A percentile compares a stretch with the other conserved stretches of the same genome.
phyloP scores from a whole-genome alignment of 2,888 invertebrate genomes.

The Zygothrica quintamaculata region DNA sequence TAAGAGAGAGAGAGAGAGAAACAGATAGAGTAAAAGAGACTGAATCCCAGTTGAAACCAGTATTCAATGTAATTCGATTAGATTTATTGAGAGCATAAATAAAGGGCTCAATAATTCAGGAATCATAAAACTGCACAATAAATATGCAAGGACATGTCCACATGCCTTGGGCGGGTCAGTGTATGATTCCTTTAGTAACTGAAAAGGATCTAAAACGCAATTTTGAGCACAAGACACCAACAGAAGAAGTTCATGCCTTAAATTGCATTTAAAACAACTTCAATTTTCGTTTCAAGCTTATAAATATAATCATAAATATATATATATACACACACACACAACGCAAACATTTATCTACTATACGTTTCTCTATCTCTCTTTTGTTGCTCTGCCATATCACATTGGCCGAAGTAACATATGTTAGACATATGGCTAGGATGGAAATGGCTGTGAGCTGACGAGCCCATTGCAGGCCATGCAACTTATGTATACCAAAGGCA shows the following conservation, averaged over 20 bases:
- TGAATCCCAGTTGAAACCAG: too few species aligned
- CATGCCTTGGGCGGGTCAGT: too few species aligned
- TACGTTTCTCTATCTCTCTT: neutral
- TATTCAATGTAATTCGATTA: too few species aligned
- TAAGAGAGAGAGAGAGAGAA: too few species aligned
- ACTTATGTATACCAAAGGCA: slow-evolving; percentile 50
- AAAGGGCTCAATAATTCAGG: too few species aligned
- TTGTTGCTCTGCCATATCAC: neutral
- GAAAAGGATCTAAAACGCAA: slow-evolving; percentile 22
- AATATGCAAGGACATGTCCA: too few species aligned
- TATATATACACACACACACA: slow-evolving; percentile 5
- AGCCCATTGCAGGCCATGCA: slow-evolving; percentile 47
- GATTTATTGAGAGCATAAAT: too few species aligned
- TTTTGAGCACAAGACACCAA: slow-evolving; percentile 29
- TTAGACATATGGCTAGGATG: slow-evolving; percentile 48
- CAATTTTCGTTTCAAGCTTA: slow-evolving; percentile 31
- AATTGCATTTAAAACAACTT: slow-evolving; percentile 48
- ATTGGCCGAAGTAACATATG: slow-evolving; percentile 48
- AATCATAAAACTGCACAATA: too few species aligned
- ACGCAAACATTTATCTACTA: neutral
- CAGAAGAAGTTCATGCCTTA: slow-evolving; percentile 57
- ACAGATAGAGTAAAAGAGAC: too few species aligned
- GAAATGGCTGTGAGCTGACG: slow-evolving; percentile 25
- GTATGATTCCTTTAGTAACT: neutral
- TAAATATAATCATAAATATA: slow-evolving; percentile 29